phyloP scores from a whole-genome alignment of 92 coral and sea anemone genomes.

The Diadumene lineata region DNA sequence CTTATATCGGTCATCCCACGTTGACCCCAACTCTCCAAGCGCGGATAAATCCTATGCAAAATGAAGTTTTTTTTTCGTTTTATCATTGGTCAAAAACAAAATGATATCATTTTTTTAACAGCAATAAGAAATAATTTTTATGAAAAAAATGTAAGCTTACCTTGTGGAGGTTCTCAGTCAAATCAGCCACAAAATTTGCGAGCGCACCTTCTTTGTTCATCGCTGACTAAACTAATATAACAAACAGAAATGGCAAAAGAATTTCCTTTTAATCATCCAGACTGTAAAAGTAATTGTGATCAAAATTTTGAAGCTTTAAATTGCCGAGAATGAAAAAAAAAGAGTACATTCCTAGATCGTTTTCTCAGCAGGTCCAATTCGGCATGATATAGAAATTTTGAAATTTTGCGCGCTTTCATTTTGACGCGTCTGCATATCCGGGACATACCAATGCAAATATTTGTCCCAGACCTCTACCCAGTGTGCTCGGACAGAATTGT shows the following conservation, averaged over 20 bases:
- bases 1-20: conserved; percentile 50
- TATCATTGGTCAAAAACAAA: too few species aligned
- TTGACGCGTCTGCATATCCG: conserved; percentile 31
- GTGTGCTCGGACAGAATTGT: not conserved
- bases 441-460: not conserved
- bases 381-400: not conserved
- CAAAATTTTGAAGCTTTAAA: too few species aligned
- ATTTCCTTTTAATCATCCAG: too few species aligned
- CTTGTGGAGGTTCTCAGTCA: not conserved
- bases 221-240: not conserved
- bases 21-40: conserved; percentile 4
- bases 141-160: not conserved
- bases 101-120: too few species aligned
- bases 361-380: not conserved
- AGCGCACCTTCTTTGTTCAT: not conserved
- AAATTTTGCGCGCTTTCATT: conserved; percentile 15
- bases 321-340: not conserved
- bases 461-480: conserved; percentile 15
- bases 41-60: conserved; percentile 13
- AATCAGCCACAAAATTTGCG: not conserved
- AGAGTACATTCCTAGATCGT: not conserved
- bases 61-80: too few species aligned
- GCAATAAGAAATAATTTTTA: not conserved
- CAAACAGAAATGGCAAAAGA: not conserved
- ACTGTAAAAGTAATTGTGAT: too few species aligned